These are phyloP conservation scores for Agrotis clavis DNA, from an alignment of 2,888 invertebrate species.

Conservation along the genomic window DNA sequence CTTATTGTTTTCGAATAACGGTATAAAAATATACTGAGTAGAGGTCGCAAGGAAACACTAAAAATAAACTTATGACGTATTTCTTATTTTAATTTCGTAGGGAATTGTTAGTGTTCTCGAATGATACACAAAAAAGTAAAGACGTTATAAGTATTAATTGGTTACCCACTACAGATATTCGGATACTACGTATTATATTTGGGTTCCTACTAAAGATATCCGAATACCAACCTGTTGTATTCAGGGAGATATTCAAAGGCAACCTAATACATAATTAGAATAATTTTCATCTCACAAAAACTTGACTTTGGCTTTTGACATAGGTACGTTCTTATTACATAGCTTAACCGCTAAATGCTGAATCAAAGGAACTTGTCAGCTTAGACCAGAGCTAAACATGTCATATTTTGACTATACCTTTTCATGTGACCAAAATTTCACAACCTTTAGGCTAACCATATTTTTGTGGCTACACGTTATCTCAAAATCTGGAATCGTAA, in stretches of 20 bases:
- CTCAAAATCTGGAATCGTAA: constrained; percentile 36
- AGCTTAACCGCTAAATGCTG: constrained; percentile 18
- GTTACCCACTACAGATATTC: no score
- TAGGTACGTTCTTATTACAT: constrained; percentile 3
- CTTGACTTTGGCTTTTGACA: not conserved
- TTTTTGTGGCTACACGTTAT: constrained; percentile 32
- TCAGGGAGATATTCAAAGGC: not conserved
- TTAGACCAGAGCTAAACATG: constrained; percentile 21
- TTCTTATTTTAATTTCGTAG: not conserved
- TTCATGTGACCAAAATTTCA: constrained; percentile 21
- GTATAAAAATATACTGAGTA: no score
- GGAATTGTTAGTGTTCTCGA: not conserved
- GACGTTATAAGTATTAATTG: no score
- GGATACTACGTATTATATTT: no score
- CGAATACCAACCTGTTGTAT: no score
- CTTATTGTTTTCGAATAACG: no score
- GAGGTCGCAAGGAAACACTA: not conserved
- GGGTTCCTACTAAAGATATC: no score
- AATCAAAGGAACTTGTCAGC: constrained; percentile 28
- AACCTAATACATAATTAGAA: not conserved
- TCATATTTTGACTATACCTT: constrained; percentile 38
- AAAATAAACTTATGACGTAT: not conserved
- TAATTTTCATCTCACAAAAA: constrained; percentile 4
- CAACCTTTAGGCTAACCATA: constrained; percentile 31
- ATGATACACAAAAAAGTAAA: no score